Evolutionary conservation across 1,140 invertebrate genomes (phyloP).

Genomic region (Diorhabda sublineata): DNA sequence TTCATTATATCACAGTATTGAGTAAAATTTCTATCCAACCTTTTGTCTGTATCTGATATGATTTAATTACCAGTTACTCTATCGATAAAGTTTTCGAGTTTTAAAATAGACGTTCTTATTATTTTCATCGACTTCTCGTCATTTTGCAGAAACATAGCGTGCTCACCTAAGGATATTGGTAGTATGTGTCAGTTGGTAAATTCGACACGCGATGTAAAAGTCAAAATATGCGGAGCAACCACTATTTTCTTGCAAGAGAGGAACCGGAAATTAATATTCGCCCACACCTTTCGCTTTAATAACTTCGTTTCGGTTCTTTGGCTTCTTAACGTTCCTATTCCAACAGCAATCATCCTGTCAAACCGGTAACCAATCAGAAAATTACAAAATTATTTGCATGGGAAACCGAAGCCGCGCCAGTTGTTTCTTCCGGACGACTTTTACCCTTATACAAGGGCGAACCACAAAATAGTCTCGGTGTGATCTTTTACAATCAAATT

Average conservation of each 20-base stretch:
- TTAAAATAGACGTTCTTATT: too few species aligned
- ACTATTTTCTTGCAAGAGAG: neutral
- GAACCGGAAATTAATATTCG: neutral
- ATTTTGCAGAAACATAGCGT: neutral
- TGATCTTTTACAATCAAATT: too few species aligned
- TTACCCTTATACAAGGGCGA: neutral
- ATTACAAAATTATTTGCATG: neutral
- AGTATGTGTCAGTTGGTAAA: neutral
- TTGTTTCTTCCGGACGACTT: neutral
- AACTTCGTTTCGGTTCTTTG: neutral
- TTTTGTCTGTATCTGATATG: too few species aligned
- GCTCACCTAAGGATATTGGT: constrained; percentile 1
- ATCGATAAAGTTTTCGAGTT: too few species aligned
- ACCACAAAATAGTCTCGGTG: too few species aligned
- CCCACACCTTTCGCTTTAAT: constrained; percentile 1
- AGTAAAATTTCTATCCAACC: too few species aligned
- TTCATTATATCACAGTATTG: too few species aligned
- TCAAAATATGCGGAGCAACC: constrained; percentile 2
- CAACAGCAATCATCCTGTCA: neutral
- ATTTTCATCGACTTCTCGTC: neutral
- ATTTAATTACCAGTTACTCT: too few species aligned
- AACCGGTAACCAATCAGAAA: neutral
- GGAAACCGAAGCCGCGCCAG: too few species aligned
- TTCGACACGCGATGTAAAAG: neutral
- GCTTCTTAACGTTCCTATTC: neutral